Evolutionary conservation across 2,888 invertebrate genomes (phyloP).

Genomic region (Apomyelois bistriatella): DNA sequence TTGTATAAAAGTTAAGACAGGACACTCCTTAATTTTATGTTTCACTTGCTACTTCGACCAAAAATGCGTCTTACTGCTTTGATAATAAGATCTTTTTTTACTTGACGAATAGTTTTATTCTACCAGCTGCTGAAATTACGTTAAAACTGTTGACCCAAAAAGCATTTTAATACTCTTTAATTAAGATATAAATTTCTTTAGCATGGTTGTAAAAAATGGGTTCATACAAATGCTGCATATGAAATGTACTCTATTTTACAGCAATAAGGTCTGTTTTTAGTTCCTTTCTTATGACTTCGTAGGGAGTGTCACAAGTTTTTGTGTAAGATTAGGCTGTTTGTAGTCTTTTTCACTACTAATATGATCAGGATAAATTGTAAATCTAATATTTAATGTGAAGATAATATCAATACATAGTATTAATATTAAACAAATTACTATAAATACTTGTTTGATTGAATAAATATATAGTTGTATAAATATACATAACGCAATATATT

Average conservation of each 20-base stretch:
- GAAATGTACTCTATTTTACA: too few relatives aligned
- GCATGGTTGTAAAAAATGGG: too few relatives aligned
- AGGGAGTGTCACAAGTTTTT: not conserved
- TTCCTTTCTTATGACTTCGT: not conserved
- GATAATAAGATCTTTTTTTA: not conserved
- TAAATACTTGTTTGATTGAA: too few relatives aligned
- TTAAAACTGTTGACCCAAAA: not conserved
- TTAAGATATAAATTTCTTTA: not conserved
- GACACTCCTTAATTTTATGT: not conserved
- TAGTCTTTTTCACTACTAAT: conserved; percentile 9
- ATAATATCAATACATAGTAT: conserved; percentile 17
- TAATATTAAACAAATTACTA: too few relatives aligned
- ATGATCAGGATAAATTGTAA: not conserved
- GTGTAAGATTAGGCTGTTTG: conserved; percentile 1
- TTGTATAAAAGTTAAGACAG: not conserved
- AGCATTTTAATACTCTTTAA: not conserved
- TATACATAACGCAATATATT: too few relatives aligned
- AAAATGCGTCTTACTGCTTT: not conserved
- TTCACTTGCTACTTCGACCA: not conserved
- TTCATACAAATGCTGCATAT: too few relatives aligned
- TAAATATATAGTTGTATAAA: too few relatives aligned
- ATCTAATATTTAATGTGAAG: not conserved
- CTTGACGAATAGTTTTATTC: not conserved
- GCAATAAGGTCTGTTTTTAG: not conserved
- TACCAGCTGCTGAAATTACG: too few relatives aligned